Evolutionary conservation across 2,888 invertebrate species (phyloP).

Genomic region (Chrysomela aeneicollis): DNA sequence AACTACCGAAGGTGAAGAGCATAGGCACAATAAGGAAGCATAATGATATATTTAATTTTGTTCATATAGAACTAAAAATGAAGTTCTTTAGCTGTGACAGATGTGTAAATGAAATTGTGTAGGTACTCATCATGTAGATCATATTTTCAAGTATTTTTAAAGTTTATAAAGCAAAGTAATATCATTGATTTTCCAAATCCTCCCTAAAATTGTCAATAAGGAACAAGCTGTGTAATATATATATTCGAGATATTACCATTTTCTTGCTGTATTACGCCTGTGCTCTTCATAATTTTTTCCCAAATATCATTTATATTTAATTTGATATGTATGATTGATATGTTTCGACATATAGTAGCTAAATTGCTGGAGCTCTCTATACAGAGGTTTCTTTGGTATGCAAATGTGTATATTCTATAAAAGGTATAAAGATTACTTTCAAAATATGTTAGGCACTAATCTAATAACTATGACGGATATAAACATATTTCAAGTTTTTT

Average conservation of each 20-base stretch:
- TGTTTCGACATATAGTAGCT: conserved; percentile 44
- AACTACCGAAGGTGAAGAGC: neutral
- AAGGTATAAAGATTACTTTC: conserved; percentile 51
- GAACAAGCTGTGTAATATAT: too few relatives aligned
- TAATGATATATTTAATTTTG: too few relatives aligned
- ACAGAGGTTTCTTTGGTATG: conserved; percentile 35
- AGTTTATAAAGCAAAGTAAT: too few relatives aligned
- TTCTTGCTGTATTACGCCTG: neutral
- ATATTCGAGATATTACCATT: too few relatives aligned
- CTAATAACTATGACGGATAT: conserved; percentile 46
- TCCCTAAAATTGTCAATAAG: too few relatives aligned
- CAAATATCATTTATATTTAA: neutral
- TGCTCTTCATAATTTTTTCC: neutral
- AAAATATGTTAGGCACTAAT: conserved; percentile 57
- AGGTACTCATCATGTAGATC: too few relatives aligned
- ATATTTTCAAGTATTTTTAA: too few relatives aligned
- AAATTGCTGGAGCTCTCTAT: conserved; percentile 41
- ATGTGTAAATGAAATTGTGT: too few relatives aligned
- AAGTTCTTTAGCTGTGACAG: too few relatives aligned
- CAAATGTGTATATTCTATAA: conserved; percentile 42
- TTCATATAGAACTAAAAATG: too few relatives aligned
- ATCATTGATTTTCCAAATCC: too few relatives aligned
- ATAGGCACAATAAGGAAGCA: neutral
- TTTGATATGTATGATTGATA: conserved; percentile 44
- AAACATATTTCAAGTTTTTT: neutral